Conservation (phyloP, 35 echinoderm and acorn worm genomes). For the Lytechinus pictus region DNA sequence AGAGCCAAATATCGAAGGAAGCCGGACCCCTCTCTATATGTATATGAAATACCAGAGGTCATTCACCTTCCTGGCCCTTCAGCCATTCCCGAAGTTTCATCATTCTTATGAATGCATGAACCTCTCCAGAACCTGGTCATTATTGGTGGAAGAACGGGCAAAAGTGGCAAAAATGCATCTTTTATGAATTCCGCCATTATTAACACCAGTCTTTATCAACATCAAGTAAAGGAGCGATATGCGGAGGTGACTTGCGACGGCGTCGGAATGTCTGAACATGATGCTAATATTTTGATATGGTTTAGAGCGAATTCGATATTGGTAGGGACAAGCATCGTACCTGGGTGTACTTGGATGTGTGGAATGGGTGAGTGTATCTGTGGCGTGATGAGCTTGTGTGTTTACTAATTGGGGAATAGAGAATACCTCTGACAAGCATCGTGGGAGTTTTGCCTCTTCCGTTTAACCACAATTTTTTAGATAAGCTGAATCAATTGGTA, state of each 20-base stretch:
- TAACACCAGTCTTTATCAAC: not conserved
- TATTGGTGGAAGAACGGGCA: not conserved
- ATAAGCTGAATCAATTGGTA: slow-evolving; percentile 47
- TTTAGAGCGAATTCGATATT: not conserved
- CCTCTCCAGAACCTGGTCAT: slow-evolving; percentile 21
- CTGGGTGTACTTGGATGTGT: not conserved
- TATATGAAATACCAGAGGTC: slow-evolving; percentile 17
- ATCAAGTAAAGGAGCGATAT: not conserved
- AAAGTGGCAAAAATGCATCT: not conserved
- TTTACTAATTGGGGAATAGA: not conserved
- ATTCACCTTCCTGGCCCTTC: slow-evolving; percentile 32
- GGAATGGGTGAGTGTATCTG: not conserved
- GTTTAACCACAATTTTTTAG: slow-evolving; percentile 27
- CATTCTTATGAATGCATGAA: not conserved
- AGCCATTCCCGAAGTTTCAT: not conserved
- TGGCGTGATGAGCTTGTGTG: not conserved
- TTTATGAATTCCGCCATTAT: slow-evolving; percentile 35
- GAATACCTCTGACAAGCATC: slow-evolving; percentile 2
- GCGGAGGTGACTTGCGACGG: not conserved
- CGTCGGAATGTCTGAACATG: slow-evolving; percentile 28
- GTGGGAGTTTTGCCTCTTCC: not conserved
- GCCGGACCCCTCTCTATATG: not conserved
- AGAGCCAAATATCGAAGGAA: not conserved
- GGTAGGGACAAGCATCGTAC: not conserved
- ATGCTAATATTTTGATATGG: slow-evolving; percentile 1